These are phyloP conservation scores for Drosophila erecta DNA, from an alignment of 1,140 invertebrate species.

Conservation along the genomic window DNA sequence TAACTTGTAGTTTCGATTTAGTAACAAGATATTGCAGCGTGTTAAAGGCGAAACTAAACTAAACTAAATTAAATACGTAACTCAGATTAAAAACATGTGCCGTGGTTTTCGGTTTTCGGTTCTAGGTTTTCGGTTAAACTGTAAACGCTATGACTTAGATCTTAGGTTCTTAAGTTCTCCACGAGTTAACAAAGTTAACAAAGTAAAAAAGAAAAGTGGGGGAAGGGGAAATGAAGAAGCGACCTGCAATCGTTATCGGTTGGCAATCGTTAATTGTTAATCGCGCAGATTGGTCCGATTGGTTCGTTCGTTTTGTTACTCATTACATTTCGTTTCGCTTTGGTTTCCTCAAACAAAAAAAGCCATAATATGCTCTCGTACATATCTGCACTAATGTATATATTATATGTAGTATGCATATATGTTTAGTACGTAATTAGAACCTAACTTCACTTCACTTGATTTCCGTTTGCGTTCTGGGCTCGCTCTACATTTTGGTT, in stretches of 20 bases:
- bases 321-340: slow-evolving; percentile 36
- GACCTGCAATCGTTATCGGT: slow-evolving; percentile 12
- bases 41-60: slow-evolving; percentile 38
- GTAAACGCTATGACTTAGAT: slow-evolving; percentile 80
- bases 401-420: slow-evolving; percentile 57
- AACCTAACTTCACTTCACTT: slow-evolving; percentile 72
- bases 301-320: slow-evolving; percentile 22
- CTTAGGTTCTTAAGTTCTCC: slow-evolving; percentile 64
- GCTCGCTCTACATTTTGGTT: slow-evolving; percentile 62
- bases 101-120: slow-evolving; percentile 4
- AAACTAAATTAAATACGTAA: slow-evolving; percentile 45
- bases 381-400: slow-evolving; percentile 49
- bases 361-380: slow-evolving; percentile 19
- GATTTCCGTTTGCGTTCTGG: slow-evolving; percentile 56
- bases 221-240: slow-evolving; percentile 9
- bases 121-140: slow-evolving; percentile 9
- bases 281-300: slow-evolving; percentile 46
- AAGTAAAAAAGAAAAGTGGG: slow-evolving; percentile 16
- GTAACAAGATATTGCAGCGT: slow-evolving; percentile 48
- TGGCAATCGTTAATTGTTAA: slow-evolving; percentile 21
- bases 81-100: slow-evolving; percentile 38
- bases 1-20: slow-evolving; percentile 24
- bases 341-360: slow-evolving; percentile 47
- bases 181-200: slow-evolving; percentile 46
- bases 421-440: slow-evolving; percentile 74